Evolutionary conservation across 1,140 invertebrate species (phyloP), one percentile per base, ranked within the genome.

Genomic region (Laupala kohalensis): DNA sequence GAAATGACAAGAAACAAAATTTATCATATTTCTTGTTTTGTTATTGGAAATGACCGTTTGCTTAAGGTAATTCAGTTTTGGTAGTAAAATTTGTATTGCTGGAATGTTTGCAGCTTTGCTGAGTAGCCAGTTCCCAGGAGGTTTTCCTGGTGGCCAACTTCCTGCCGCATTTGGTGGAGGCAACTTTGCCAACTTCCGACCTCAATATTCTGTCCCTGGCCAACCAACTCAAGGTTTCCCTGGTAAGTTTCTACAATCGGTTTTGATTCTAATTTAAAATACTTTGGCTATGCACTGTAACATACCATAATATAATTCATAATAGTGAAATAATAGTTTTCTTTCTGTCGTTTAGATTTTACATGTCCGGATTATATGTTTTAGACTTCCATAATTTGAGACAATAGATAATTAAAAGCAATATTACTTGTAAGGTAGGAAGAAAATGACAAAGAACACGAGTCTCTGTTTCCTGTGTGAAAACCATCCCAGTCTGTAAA

Each of bases 121-220:
- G 65, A 68, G 24, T 67, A 69, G 66, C 53, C 71, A 72, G 81
- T 94, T 93, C 80, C 92, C 92, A 3, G 81, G 86, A 74, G 92
- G 92, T 28, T 93, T 93, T 79, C 85, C 85, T 76, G 85, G 87
- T 53, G 88, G 88, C 37, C 85, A 88, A 73, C 80, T 93, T 74
- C 86, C 89, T 25, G 72, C 72, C 19, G 88, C 89, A 12, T 88
- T 88, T 80, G 81, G 89, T 26, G 89, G 90, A 64, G 90, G 90
- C 64, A 94, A 92, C 80, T 94, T 95, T 81, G 88, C 89, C 74
- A 92, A 91, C 80, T 94, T 94, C 82, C 87, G 92, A 83, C 92
- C 92, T 79, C 92, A 94, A 85, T 95, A 93, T 85, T 93, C 92
- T 73, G 91, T 95, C 76, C 92, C 92, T 73, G 91, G 92, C 19